Evolutionary conservation across 2,888 invertebrate species (phyloP).

Genomic region (Nezara viridula): DNA sequence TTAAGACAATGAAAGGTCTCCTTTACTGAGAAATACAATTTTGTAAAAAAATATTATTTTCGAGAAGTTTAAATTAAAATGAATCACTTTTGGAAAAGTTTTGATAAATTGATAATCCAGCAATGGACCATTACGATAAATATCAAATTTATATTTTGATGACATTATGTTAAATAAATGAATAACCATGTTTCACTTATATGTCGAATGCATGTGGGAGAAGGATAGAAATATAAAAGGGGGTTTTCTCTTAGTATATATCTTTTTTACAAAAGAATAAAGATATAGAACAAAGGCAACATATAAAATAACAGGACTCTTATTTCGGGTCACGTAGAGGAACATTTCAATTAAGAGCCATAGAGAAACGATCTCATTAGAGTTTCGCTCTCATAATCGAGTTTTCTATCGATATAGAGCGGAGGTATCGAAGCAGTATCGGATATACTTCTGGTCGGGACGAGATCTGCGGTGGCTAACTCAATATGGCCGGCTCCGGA

Average conservation of each 20-base stretch:
- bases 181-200: no score
- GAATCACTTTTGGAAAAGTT: no score
- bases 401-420: neutral
- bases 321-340: neutral
- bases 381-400: neutral
- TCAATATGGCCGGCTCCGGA: neutral
- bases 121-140: no score
- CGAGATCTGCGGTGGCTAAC: constrained; percentile 37
- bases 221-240: no score
- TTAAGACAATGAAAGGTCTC: no score
- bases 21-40: no score
- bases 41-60: no score
- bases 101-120: no score
- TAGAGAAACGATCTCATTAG: constrained; percentile 22
- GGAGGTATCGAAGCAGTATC: constrained; percentile 1
- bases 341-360: constrained; percentile 19
- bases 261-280: neutral
- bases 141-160: no score
- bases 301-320: neutral
- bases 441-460: constrained; percentile 36
- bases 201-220: no score
- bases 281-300: neutral
- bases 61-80: no score
- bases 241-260: neutral
- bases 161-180: no score